Evolutionary conservation across 2,888 invertebrate genomes (phyloP).

Genomic region (Dicranocentrus wangi): DNA sequence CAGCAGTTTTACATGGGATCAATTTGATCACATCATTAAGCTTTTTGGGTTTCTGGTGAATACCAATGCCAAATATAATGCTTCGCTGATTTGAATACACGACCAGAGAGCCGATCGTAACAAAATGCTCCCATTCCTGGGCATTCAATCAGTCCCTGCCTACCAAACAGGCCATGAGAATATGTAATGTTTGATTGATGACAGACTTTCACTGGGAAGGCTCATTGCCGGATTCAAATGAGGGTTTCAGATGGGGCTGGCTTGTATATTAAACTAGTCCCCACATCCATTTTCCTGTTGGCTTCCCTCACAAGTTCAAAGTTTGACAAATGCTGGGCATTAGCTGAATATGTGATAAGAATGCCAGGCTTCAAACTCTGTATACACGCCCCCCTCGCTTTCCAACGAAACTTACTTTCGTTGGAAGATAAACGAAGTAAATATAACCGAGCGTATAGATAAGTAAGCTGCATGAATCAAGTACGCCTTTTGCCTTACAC

Average conservation of each 20-base stretch:
- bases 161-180: slow-evolving; percentile 3
- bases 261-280: no score
- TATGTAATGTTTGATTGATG: slow-evolving; percentile 44
- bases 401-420: no score
- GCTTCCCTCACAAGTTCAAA: not conserved
- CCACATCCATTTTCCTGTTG: no score
- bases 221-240: no score
- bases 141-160: slow-evolving; percentile 16
- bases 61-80: slow-evolving; percentile 10
- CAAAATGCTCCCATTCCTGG: not conserved
- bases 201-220: slow-evolving; percentile 16
- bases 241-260: no score
- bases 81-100: not conserved
- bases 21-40: slow-evolving; percentile 34
- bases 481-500: no score
- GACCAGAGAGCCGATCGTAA: not conserved
- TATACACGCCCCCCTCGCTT: no score
- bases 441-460: no score
- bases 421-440: no score
- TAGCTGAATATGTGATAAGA: slow-evolving; percentile 34
- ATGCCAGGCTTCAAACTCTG: no score
- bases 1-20: slow-evolving; percentile 23
- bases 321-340: slow-evolving; percentile 38
- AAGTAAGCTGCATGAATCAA: no score
- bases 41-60: not conserved